Evolutionary conservation across 2,113 vertebrate genomes (phyloP), one percentile per base, ranked within the genome.

Genomic region (Xyliphius kryptos): DNA sequence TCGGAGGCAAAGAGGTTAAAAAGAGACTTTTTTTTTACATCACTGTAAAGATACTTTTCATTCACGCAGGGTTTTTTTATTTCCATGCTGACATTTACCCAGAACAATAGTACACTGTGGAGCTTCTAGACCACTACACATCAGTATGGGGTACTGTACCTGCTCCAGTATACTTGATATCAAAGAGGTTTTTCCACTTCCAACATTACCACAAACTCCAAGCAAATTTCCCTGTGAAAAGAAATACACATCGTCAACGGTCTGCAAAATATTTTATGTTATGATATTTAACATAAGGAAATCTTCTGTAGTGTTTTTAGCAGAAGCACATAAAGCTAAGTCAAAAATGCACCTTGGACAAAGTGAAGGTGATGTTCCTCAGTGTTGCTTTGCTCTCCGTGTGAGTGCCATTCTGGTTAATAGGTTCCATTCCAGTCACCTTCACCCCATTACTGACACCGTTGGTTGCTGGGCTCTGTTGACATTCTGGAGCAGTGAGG

Each of bases 191-290:
- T 93, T 93, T 41, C 92, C 89, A 65, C 91, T 91, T 3, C 89
- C 91, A 0, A 92, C 82, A 19, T 91, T 91, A 16, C 91, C 90
- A 26, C 92, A 92, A 47, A 92, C 76, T 22, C 90, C 92, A 11
- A 93, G 76, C 36, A 92, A 79, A 40, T 81, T 85, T 6, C 90
- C 89, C 90, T 94, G 37, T 2, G 73, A 62, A 47, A 73, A 62
- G 60, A 17, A 22, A 52, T 11, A 16, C n/a, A 40, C 9, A 44
- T 13, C 1, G 12, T 19, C 9, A 56, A 57, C 11, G 17, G 14
- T 52, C 55, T 13, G 16, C 12, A 40, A 3, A 14, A 14, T 46
- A 15, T n/a, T 14, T 46, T 46, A 46, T 2, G n/a, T 46, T 46
- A 46, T 13, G n/a, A 10, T 41, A 32, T 9, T 32, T 17, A 47